Conservation (phyloP, 2,113 vertebrate species). For the Nerophis lumbriciformis region DNA sequence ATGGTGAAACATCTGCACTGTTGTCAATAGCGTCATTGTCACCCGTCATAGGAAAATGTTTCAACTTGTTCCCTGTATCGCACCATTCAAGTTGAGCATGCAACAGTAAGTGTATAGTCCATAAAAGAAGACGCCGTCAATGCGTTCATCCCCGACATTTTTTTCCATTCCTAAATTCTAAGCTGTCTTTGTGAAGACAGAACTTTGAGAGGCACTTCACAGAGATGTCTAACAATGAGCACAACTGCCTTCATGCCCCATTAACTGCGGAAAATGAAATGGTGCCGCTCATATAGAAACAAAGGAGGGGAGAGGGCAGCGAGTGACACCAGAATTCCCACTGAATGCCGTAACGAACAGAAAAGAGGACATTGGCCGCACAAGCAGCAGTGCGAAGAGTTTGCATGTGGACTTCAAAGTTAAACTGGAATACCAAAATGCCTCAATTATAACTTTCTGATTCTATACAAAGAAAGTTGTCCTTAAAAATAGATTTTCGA, state of each 20-base stretch:
- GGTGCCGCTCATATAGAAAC: conserved; percentile 26
- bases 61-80: conserved; percentile 40
- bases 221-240: conserved; percentile 46
- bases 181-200: conserved; percentile 34
- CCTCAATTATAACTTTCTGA: no score
- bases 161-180: conserved; percentile 18
- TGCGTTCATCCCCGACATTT: conserved; percentile 16
- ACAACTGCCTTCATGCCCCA: conserved; percentile 55
- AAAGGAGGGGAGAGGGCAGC: conserved; percentile 13
- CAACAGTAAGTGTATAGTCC: conserved; percentile 27
- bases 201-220: conserved; percentile 44
- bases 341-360: conserved; percentile 26
- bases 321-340: conserved; percentile 4
- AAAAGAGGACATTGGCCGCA: conserved; percentile 14
- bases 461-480: no score
- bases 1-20: conserved; percentile 72
- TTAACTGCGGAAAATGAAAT: conserved; percentile 58
- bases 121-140: conserved; percentile 25
- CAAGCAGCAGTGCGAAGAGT: background rate
- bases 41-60: conserved; percentile 31
- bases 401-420: no score
- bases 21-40: conserved; percentile 69
- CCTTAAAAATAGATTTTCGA: no score
- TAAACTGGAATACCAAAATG: no score
- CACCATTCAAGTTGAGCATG: conserved; percentile 28